Conservation (phyloP, 2,797 vertebrate genomes). For the Hippopotamyrus pictus region DNA sequence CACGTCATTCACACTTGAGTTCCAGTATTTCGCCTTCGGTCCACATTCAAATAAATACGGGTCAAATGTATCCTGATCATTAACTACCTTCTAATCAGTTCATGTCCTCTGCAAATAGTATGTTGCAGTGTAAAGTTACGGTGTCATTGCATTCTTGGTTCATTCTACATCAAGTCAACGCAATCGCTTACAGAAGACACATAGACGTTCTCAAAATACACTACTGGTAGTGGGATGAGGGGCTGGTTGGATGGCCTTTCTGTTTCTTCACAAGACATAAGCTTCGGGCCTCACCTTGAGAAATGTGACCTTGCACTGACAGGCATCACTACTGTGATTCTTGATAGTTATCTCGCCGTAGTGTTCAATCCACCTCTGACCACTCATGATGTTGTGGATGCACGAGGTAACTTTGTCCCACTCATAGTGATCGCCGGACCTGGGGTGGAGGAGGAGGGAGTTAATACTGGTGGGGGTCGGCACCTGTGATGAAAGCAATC, state of each 20-base stretch:
- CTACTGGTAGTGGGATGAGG: neutral
- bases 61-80: neutral
- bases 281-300: slow-evolving; percentile 71
- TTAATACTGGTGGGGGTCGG: neutral
- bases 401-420: slow-evolving; percentile 99
- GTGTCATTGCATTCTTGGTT: neutral
- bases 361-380: slow-evolving; percentile 97
- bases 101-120: neutral
- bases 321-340: slow-evolving; percentile 75
- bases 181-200: neutral
- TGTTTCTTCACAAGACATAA: neutral
- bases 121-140: neutral
- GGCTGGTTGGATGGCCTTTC: neutral
- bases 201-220: neutral
- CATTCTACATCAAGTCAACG: neutral
- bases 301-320: slow-evolving; percentile 91
- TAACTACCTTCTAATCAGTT: neutral
- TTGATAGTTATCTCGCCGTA: slow-evolving; percentile 94
- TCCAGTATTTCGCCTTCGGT: slow-evolving; percentile 90
- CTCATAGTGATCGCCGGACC: slow-evolving; percentile 86
- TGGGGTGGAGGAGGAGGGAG: slow-evolving; percentile 35
- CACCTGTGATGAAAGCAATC: neutral
- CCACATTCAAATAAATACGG: neutral
- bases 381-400: slow-evolving; percentile 95
- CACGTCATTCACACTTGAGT: slow-evolving; percentile 83